A percentile compares a stretch with the other conserved stretches of the same genome.
Evolutionary conservation across 1,140 invertebrate genomes (phyloP).

Genomic region (Eubasilissa regina): DNA sequence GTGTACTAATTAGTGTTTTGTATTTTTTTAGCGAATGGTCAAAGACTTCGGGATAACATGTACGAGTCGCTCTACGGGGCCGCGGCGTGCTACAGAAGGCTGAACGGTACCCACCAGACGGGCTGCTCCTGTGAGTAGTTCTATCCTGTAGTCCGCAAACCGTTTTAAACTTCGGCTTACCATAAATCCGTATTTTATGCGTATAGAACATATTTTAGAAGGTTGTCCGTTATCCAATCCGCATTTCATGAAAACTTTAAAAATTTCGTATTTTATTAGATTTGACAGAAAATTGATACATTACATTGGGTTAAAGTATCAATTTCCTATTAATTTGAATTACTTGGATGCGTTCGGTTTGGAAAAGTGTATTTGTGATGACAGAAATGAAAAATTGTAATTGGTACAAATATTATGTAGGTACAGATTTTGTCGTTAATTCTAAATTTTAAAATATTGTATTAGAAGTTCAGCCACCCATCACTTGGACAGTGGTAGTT

Average conservation of each 20-base stretch:
- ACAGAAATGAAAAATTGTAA: too few relatives aligned
- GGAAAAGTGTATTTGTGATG: too few relatives aligned
- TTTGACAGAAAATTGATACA: background rate
- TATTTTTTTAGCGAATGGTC: constrained; percentile 63
- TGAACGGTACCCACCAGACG: constrained; percentile 94
- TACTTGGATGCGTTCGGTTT: too few relatives aligned
- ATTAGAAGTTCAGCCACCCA: too few relatives aligned
- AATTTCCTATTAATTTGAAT: background rate
- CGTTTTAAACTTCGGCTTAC: too few relatives aligned
- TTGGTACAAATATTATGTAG: too few relatives aligned
- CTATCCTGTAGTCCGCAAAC: too few relatives aligned
- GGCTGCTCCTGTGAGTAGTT: constrained; percentile 88
- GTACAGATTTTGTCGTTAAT: too few relatives aligned
- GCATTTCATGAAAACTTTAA: background rate
- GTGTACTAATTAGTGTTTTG: background rate
- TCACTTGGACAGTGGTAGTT: too few relatives aligned
- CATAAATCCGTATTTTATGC: background rate
- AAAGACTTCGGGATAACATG: constrained; percentile 85
- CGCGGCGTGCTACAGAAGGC: constrained; percentile 86
- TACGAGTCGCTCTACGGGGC: constrained; percentile 82
- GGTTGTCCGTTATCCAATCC: background rate
- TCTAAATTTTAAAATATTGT: too few relatives aligned
- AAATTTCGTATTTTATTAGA: background rate
- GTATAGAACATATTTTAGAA: background rate
- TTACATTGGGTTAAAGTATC: background rate